Percentiles rank a stretch among this genome's conserved stretches.
These are phyloP conservation scores for Schmidtea mediterranea DNA, from an alignment of 1,140 invertebrate species.

Conservation along the genomic window DNA sequence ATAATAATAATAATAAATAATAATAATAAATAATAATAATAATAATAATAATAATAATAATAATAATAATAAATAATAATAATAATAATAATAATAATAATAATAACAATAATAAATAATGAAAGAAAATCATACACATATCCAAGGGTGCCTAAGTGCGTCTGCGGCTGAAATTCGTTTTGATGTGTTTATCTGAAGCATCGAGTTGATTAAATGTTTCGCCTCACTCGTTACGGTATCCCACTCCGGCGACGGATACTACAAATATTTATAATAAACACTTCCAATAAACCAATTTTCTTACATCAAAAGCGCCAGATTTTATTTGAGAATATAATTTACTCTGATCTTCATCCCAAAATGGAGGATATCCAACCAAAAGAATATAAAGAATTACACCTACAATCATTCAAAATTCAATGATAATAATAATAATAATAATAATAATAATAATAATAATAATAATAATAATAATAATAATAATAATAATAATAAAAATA, in stretches of 20 bases:
- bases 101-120: not conserved
- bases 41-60: not conserved
- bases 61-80: not conserved
- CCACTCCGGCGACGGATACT: conserved; percentile 99
- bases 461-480: too few species aligned
- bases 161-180: conserved; percentile 91
- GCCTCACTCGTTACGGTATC: conserved; percentile 97
- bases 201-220: conserved; percentile 96
- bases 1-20: too few species aligned
- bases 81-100: not conserved
- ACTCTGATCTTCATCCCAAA: conserved; percentile 99
- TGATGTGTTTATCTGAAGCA: conserved; percentile 88
- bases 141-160: conserved; percentile 96
- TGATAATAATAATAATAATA: too few species aligned
- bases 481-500: too few species aligned
- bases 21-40: too few species aligned
- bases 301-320: conserved; percentile 88
- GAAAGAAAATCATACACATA: conserved; percentile 45
- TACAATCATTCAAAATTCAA: conserved; percentile 16
- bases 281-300: conserved; percentile 17
- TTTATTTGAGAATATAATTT: conserved; percentile 96
- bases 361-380: conserved; percentile 94
- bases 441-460: too few species aligned
- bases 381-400: conserved; percentile 96
- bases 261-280: conserved; percentile 6